Base-by-base conservation (phyloP, 2,797 vertebrate species). In the Molothrus aeneus region DNA sequence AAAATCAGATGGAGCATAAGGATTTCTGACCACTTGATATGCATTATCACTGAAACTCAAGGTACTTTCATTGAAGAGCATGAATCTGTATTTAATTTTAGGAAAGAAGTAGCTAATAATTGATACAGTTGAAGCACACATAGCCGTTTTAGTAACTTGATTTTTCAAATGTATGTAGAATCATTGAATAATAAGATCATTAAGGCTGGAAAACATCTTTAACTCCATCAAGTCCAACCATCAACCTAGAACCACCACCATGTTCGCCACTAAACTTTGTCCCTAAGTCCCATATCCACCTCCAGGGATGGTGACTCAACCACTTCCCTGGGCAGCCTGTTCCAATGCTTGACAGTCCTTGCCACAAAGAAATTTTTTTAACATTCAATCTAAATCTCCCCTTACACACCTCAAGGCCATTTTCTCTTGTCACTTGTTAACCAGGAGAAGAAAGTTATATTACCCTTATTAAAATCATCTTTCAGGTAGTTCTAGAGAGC, bases 401-500 rank as follows among this genome's bases (percentile, higher is more conserved):
- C 11, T 56, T 19, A 7, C 7, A 38, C 11, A 54, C 15, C 6
- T 6, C 61, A 9, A 36, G 11, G 5, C 4, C 16, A 24, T 50
- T 40, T 77, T 17, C 3, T 40, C 47, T 47, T 42, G 11, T 11
- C 48, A n/a, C 13, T 63, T 42, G 6, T 48, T 36, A 32, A 2
- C 18, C 0, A 1, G 26, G 6, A 68, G 32, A n/a, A 75, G 16
- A 69, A 40, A 42, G 1, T 19, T 11, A 24, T 9, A 13, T 22
- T 34, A 11, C 17, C 4, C 5, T 50, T 32, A 25, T 56, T 21
- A 9, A 9, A 69, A 7, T 20, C 16, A 36, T 69, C 22, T 29
- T 63, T 63, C 24, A 63, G 9, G 11, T 9, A 82, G 19, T 12
- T 69, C 6, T 61, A 36, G 16, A 74, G 34, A n/a, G 48, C 10